phyloP scores from a whole-genome alignment of 2,888 invertebrate genomes.

The Thysanoteuthis rhombus region DNA sequence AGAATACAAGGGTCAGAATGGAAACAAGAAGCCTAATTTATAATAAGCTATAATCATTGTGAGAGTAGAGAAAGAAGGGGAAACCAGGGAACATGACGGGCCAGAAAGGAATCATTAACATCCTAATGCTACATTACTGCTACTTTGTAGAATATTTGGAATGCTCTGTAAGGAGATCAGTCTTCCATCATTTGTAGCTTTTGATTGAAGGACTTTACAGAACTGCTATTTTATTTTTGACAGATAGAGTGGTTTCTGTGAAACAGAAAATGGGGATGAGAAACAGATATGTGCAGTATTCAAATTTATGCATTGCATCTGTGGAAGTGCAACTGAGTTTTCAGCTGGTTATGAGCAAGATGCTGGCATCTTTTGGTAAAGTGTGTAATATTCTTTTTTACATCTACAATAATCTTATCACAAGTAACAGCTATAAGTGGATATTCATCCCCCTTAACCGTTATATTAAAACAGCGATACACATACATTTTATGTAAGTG shows the following conservation, averaged over 20 bases:
- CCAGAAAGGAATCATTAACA: not conserved
- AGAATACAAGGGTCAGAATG: not conserved
- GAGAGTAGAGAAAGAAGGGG: not conserved
- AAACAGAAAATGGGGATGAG: not conserved
- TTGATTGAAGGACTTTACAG: not conserved
- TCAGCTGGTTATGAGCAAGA: not conserved
- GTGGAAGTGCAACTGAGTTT: not conserved
- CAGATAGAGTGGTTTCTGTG: not conserved
- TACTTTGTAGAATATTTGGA: not conserved
- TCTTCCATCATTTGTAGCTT: not conserved
- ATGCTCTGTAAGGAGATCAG: not conserved
- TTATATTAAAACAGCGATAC: too few relatives aligned
- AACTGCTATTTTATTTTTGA: not conserved
- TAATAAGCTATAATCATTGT: not conserved
- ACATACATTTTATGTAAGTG: too few relatives aligned
- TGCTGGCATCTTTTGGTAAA: not conserved
- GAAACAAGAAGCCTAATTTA: not conserved
- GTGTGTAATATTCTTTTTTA: too few relatives aligned
- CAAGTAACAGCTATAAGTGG: too few relatives aligned
- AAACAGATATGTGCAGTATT: not conserved
- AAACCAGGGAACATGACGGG: not conserved
- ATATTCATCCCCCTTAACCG: too few relatives aligned
- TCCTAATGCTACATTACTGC: not conserved
- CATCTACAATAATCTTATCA: too few relatives aligned
- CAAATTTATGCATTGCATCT: not conserved